Base-by-base conservation (phyloP, 2,888 invertebrate species). In the Eledone cirrhosa region DNA sequence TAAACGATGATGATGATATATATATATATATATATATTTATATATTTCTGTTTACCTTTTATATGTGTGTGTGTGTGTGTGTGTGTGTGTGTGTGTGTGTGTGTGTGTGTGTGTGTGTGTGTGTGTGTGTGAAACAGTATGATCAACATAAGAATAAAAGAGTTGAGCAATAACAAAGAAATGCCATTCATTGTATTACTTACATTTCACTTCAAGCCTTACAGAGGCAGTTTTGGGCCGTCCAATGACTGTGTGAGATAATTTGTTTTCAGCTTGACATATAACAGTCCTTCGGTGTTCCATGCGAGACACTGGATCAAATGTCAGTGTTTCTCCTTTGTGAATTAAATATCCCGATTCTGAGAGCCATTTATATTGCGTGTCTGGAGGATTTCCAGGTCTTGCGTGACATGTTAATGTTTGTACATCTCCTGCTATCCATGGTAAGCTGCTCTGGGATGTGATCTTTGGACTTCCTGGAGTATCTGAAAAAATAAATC, bases 181-280 rank as follows among this genome's bases (percentile, higher is more conserved):
- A 67, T 13, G 27, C 16, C 14, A 29, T 67, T 27, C 3, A 1
- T 19, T 24, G 27, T 29, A 19, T 27, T 72, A 72, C 76, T 76
- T 76, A 76, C 76, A 76, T 76, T 76, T 47, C 24, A 76, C 76
- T 47, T 48, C 76, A 27, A 76, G 27, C 27, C 48, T 22, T 24
- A 76, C 48, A 1, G 76, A 48, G 48, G 76, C 48, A 27, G 47
- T 48, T 47, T 48, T 76, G 11, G 76, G 47, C 24, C 29, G 48
- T 47, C 48, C 47, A 19, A 29, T 47, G 19, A 76, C 48, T 19
- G 48, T 48, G 29, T 29, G 76, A 47, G 76, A 48, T n/a, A 48
- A 76, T n/a, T 22, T n/a, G 47, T 76, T 76, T 48, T 76, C 48
- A 11, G 76, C 76, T 48, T 76, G 76, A 48, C 76, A 76, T 24